phyloP scores from a whole-genome alignment of 1,140 invertebrate genomes.

The Drosophila lowei region DNA sequence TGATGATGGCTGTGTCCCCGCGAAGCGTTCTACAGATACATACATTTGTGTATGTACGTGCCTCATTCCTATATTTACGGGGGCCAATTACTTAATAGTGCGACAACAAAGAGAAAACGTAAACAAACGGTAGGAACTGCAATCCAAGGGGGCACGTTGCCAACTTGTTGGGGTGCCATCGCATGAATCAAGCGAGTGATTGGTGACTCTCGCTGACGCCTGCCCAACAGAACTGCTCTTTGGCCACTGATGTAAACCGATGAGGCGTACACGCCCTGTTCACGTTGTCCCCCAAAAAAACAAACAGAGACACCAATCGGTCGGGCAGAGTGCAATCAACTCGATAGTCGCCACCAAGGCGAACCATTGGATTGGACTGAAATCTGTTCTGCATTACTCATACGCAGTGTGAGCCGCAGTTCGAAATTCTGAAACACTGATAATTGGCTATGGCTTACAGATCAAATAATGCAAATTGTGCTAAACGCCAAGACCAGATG shows the following conservation, averaged over 20 bases:
- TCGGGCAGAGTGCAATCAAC: slow-evolving; percentile 31
- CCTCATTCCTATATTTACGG: slow-evolving; percentile 51
- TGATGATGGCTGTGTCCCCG: no score
- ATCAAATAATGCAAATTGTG: slow-evolving; percentile 47
- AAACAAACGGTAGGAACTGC: slow-evolving; percentile 33
- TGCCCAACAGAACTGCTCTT: slow-evolving; percentile 22
- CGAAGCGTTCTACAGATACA: no score
- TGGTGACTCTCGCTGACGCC: slow-evolving; percentile 64
- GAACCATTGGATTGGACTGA: slow-evolving; percentile 9
- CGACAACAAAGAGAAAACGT: slow-evolving; percentile 49
- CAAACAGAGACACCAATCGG: not conserved
- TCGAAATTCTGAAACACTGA: slow-evolving; percentile 9
- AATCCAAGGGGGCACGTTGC: slow-evolving; percentile 39
- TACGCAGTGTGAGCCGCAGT: slow-evolving; percentile 37
- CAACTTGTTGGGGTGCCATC: slow-evolving; percentile 46
- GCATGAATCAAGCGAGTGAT: slow-evolving; percentile 81
- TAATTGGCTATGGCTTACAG: slow-evolving; percentile 46
- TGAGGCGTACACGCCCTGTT: slow-evolving; percentile 55
- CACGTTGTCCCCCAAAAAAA: slow-evolving; percentile 33
- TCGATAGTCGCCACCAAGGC: slow-evolving; percentile 11
- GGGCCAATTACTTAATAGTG: slow-evolving; percentile 77
- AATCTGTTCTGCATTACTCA: slow-evolving; percentile 49
- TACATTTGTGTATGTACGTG: not conserved
- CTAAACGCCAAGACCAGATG: slow-evolving; percentile 39
- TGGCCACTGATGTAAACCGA: slow-evolving; percentile 41